phyloP scores from a whole-genome alignment of 2,113 vertebrate species.

The Poeciliopsis retropinna region DNA sequence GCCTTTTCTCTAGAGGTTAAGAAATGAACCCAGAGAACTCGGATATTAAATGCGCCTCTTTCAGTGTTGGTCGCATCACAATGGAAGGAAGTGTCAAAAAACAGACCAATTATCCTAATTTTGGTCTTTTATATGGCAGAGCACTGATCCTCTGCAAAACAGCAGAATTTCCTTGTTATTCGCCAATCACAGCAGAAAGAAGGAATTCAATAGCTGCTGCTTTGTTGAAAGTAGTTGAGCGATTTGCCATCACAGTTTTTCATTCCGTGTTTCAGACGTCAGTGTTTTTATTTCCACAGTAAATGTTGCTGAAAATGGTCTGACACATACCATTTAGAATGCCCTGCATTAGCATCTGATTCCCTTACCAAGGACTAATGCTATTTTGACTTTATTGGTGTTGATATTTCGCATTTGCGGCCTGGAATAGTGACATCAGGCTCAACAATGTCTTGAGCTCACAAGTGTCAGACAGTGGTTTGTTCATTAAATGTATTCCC shows the following conservation, averaged over 20 bases:
- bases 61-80: conserved; percentile 22
- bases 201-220: conserved; percentile 30
- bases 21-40: conserved; percentile 67
- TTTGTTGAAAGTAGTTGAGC: conserved; percentile 41
- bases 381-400: conserved; percentile 61
- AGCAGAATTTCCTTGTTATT: conserved; percentile 35
- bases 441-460: conserved; percentile 29
- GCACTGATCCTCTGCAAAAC: conserved; percentile 7
- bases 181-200: conserved; percentile 38
- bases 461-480: conserved; percentile 47
- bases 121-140: conserved; percentile 18
- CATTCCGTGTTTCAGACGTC: conserved; percentile 40
- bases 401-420: conserved; percentile 63
- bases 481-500: conserved; percentile 21
- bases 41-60: background rate
- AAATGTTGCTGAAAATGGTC: conserved; percentile 62
- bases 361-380: conserved; percentile 47
- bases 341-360: conserved; percentile 46
- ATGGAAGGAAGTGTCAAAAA: conserved; percentile 30
- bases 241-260: conserved; percentile 32
- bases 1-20: conserved; percentile 56
- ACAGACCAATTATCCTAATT: conserved; percentile 26
- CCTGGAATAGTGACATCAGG: conserved; percentile 61
- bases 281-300: conserved; percentile 64
- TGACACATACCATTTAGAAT: conserved; percentile 46